phyloP scores from a whole-genome alignment of 2,888 invertebrate genomes.

The Thecocarcelia acutangulata region DNA sequence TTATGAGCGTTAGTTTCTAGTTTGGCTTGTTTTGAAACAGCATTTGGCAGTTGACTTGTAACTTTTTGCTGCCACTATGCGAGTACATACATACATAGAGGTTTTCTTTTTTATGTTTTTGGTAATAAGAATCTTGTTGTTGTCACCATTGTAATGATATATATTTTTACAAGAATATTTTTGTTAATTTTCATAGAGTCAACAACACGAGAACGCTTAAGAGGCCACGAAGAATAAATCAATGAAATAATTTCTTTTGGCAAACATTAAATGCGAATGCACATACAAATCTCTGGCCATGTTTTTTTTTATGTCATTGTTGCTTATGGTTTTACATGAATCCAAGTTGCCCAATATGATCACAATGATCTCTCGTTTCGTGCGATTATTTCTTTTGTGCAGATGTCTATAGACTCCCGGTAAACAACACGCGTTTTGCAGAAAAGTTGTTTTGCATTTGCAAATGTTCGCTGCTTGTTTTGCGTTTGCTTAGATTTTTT shows the following conservation, averaged over 20 bases:
- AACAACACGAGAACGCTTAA: not conserved
- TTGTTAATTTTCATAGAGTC: slow-evolving; percentile 45
- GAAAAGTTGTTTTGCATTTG: slow-evolving; percentile 7
- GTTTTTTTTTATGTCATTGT: slow-evolving; percentile 21
- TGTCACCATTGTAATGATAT: slow-evolving; percentile 68
- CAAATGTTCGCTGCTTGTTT: slow-evolving; percentile 6
- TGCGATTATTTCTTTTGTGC: not conserved
- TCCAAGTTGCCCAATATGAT: slow-evolving; percentile 45
- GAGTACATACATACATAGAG: not conserved
- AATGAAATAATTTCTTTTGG: slow-evolving; percentile 49
- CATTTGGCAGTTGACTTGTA: slow-evolving; percentile 24
- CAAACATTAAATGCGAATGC: slow-evolving; percentile 51
- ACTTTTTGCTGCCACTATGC: not conserved
- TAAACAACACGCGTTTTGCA: slow-evolving; percentile 43
- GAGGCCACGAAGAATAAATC: slow-evolving; percentile 30
- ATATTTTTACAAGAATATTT: slow-evolving; percentile 63
- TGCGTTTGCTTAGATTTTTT: slow-evolving; percentile 8
- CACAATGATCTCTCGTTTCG: slow-evolving; percentile 3
- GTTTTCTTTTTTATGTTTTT: not conserved
- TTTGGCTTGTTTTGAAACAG: slow-evolving; percentile 61
- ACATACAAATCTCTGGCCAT: slow-evolving; percentile 40
- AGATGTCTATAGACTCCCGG: not conserved
- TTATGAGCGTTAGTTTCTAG: slow-evolving; percentile 44
- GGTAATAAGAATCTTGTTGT: slow-evolving; percentile 64
- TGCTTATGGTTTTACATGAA: slow-evolving; percentile 56